Conservation (phyloP, 2,888 invertebrate species). For the Tridacna crocea region DNA sequence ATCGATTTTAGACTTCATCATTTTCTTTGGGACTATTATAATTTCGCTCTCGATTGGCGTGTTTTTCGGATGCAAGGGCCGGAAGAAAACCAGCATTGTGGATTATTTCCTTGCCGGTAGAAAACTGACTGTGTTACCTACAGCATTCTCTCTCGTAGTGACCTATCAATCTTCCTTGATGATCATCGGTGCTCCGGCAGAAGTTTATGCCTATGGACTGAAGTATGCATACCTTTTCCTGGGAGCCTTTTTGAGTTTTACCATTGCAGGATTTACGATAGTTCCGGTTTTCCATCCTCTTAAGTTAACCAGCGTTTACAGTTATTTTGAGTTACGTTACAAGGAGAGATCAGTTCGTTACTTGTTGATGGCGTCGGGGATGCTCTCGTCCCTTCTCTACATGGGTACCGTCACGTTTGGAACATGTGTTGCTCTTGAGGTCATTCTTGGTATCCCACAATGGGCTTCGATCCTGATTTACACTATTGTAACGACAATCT, state of each 20-base stretch:
- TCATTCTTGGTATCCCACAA: constrained; percentile 35
- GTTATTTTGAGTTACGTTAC: constrained; percentile 37
- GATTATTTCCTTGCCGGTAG: constrained; percentile 9
- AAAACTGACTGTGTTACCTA: constrained; percentile 3
- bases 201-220: constrained; percentile 5
- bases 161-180: constrained; percentile 6
- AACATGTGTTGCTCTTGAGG: constrained; percentile 37
- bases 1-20: background rate
- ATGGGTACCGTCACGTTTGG: constrained; percentile 37
- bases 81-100: constrained; percentile 8
- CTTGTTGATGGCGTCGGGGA: constrained; percentile 3
- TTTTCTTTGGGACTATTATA: background rate
- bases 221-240: constrained; percentile 7
- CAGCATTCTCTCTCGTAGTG: constrained; percentile 1
- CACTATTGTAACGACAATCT: constrained; percentile 36
- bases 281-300: constrained; percentile 34
- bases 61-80: background rate
- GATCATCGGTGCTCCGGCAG: constrained; percentile 9
- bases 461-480: constrained; percentile 42
- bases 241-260: constrained; percentile 6
- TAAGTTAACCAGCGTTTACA: constrained; percentile 35
- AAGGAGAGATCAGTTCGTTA: constrained; percentile 17
- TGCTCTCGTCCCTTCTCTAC: constrained; percentile 25
- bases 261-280: constrained; percentile 22
- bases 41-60: constrained; percentile 6